A percentile compares a stretch with the other conserved stretches of the same genome.
Evolutionary conservation across 2,113 vertebrate species (phyloP).

Genomic region (Tichodroma muraria): DNA sequence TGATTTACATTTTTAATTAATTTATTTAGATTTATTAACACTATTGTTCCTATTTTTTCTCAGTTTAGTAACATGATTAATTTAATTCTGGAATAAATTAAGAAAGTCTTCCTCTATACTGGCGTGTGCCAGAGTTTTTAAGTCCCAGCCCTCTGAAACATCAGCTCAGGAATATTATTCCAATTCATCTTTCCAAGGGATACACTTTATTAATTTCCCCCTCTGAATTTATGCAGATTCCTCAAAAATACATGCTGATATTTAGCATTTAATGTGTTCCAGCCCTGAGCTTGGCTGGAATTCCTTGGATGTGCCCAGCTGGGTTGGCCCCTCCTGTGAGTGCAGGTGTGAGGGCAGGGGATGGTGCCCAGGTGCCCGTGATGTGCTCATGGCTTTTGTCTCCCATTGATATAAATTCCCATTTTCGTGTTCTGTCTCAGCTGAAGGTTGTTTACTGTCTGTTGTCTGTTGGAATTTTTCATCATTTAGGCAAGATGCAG

Average conservation of each 20-base stretch:
- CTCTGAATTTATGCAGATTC: not conserved
- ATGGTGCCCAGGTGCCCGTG: not conserved
- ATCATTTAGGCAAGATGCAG: slow-evolving; percentile 99
- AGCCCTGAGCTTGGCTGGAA: not conserved
- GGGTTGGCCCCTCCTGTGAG: not conserved
- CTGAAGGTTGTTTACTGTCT: slow-evolving; percentile 83
- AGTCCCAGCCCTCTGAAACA: not conserved
- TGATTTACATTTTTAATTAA: not conserved
- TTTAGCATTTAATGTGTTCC: not conserved
- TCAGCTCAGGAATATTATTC: not conserved
- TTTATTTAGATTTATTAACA: not conserved
- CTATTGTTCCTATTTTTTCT: not conserved
- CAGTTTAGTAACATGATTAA: not conserved
- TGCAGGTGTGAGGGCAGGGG: not conserved
- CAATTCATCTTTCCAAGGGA: not conserved
- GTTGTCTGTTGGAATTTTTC: slow-evolving; percentile 96
- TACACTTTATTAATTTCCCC: not conserved
- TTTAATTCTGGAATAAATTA: not conserved
- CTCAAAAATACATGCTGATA: not conserved
- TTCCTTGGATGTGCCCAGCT: not conserved
- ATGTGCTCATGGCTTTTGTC: slow-evolving; percentile 60
- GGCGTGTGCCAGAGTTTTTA: not conserved
- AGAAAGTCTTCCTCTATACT: not conserved
- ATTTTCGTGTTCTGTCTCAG: slow-evolving; percentile 68
- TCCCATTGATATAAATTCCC: slow-evolving; percentile 70